Evolutionary conservation across 1,140 invertebrate genomes (phyloP).

Genomic region (Meloidogyne floridensis): DNA sequence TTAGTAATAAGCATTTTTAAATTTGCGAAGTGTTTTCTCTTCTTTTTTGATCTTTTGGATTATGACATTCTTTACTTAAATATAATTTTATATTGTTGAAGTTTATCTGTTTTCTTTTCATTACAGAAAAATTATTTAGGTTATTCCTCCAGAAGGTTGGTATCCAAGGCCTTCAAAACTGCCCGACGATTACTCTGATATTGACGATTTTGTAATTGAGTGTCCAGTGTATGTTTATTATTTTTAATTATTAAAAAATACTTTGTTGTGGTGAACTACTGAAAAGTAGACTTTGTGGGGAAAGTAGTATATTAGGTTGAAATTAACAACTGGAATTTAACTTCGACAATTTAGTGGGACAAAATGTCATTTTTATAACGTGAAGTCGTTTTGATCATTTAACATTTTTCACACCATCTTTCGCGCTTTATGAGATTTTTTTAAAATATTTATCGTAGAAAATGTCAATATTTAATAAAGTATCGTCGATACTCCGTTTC

Average conservation of each 20-base stretch:
- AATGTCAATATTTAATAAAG: not conserved
- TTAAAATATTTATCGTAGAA: too few relatives aligned
- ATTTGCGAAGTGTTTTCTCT: conserved; percentile 13
- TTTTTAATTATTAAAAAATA: not conserved
- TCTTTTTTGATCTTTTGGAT: not conserved
- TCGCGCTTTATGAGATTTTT: not conserved
- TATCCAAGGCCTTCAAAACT: conserved; percentile 44
- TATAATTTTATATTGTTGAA: too few relatives aligned
- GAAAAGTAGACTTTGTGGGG: not conserved
- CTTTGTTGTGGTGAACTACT: not conserved
- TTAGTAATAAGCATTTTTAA: conserved; percentile 1
- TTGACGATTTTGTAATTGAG: conserved; percentile 53
- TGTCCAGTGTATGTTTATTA: conserved; percentile 40
- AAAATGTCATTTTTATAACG: conserved; percentile 1
- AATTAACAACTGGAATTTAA: not conserved
- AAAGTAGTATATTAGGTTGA: not conserved
- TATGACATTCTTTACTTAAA: not conserved
- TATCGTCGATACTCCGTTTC: not conserved
- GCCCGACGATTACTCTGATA: conserved; percentile 45
- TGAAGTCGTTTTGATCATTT: conserved; percentile 8
- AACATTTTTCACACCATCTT: not conserved
- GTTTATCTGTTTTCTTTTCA: conserved; percentile 1
- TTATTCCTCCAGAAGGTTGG: conserved; percentile 59
- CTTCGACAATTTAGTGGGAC: not conserved
- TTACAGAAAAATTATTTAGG: conserved; percentile 38